Percentiles rank a stretch among this genome's conserved stretches.
Evolutionary conservation across 2,888 invertebrate species (phyloP).

Genomic region (Strigamia maritima): DNA sequence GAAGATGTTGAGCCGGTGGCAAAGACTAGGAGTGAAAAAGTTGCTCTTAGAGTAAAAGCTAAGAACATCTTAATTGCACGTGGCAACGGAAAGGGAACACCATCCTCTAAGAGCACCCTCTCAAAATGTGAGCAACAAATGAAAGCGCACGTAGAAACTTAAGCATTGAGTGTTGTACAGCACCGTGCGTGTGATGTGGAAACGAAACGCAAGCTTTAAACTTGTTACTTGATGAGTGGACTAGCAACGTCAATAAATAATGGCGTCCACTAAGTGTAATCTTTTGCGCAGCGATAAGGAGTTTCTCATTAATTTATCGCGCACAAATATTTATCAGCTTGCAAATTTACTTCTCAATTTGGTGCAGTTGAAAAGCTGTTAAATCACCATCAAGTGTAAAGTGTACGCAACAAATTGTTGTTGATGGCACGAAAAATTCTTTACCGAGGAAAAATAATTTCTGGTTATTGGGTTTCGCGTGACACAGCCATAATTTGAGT

Average conservation of each 20-base stretch:
- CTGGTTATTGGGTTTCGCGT: too few species aligned
- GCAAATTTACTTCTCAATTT: conserved; percentile 31
- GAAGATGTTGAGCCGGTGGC: conserved; percentile 24
- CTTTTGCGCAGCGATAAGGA: conserved; percentile 26
- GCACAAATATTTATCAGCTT: conserved; percentile 25
- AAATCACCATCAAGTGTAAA: too few species aligned
- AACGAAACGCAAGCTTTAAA: conserved; percentile 9
- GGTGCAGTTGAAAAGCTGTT: not conserved
- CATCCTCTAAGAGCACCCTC: conserved; percentile 9
- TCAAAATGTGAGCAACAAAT: conserved; percentile 1
- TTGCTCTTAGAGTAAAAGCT: not conserved
- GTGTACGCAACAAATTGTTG: too few species aligned
- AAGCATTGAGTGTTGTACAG: not conserved
- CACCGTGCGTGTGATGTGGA: not conserved
- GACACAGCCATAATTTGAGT: too few species aligned
- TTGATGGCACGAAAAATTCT: not conserved
- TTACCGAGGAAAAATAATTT: not conserved
- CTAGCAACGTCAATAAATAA: conserved; percentile 24
- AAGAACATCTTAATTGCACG: conserved; percentile 32
- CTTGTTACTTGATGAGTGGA: not conserved
- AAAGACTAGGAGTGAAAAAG: not conserved
- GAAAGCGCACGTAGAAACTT: not conserved
- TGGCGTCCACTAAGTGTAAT: conserved; percentile 31
- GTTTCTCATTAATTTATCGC: conserved; percentile 18
- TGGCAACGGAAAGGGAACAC: conserved; percentile 27